Conservation (phyloP, 2,797 vertebrate species). For the Momotus momota region DNA sequence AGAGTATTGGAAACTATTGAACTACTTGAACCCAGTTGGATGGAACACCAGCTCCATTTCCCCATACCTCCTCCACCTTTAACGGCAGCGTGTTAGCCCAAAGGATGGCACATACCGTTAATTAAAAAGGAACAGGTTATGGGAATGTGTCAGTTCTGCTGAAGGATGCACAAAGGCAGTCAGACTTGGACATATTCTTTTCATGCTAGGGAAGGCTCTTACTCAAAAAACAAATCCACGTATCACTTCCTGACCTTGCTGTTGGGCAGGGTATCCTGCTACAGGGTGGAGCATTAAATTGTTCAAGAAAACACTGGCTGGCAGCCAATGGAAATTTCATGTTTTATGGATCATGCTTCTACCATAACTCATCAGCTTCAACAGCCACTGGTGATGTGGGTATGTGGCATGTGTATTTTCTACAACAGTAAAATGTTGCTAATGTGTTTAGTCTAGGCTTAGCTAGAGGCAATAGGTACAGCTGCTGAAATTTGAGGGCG, state of each 20-base stretch:
- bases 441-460: background rate
- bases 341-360: slow-evolving; percentile 46
- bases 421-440: background rate
- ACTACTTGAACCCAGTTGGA: background rate
- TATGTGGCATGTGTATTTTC: background rate
- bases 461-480: background rate
- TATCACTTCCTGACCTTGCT: slow-evolving; percentile 78
- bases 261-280: slow-evolving; percentile 85
- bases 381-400: background rate
- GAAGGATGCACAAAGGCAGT: background rate
- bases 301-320: slow-evolving; percentile 75
- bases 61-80: background rate
- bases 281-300: slow-evolving; percentile 81
- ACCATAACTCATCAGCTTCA: slow-evolving; percentile 44
- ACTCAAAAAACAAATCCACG: slow-evolving; percentile 77
- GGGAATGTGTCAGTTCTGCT: background rate
- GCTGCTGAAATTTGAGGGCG: background rate
- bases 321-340: slow-evolving; percentile 76
- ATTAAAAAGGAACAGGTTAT: background rate
- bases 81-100: background rate
- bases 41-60: background rate
- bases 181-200: slow-evolving; percentile 54
- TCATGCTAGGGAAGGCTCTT: slow-evolving; percentile 70
- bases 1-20: background rate
- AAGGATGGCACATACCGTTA: background rate